Evolutionary conservation across 1,140 invertebrate species (phyloP).

Genomic region (Drosophila melanogaster): DNA sequence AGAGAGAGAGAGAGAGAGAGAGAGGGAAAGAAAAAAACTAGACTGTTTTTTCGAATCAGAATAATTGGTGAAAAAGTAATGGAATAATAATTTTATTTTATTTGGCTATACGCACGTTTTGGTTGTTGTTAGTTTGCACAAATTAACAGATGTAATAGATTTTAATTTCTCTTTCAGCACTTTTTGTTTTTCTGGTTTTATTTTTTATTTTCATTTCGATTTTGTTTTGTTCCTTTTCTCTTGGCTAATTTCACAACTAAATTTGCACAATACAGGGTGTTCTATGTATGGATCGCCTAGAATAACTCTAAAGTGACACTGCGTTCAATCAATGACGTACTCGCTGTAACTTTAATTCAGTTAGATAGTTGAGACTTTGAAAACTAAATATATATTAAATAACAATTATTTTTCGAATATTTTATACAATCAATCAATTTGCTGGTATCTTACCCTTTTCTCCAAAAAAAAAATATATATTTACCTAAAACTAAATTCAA

Average conservation of each 20-base stretch:
- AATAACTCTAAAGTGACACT: not conserved
- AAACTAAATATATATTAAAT: not conserved
- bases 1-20: no score
- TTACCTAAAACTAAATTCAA: constrained; percentile 10
- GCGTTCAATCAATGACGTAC: not conserved
- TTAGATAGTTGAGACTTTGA: not conserved
- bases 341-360: not conserved
- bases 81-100: not conserved
- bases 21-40: not conserved
- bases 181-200: not conserved
- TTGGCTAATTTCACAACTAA: constrained; percentile 38
- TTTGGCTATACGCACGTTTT: not conserved
- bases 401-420: not conserved
- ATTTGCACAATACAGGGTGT: not conserved
- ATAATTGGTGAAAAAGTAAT: constrained; percentile 1
- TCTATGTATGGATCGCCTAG: not conserved
- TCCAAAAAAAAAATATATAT: constrained; percentile 12
- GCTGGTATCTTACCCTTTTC: constrained; percentile 1
- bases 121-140: not conserved
- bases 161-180: not conserved
- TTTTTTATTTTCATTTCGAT: constrained; percentile 1
- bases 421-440: not conserved
- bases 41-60: constrained; percentile 2
- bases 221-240: constrained; percentile 2
- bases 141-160: not conserved